Percentiles rank a stretch among this genome's conserved stretches.
Evolutionary conservation across 2,888 invertebrate genomes (phyloP).

Genomic region (Luperina testacea): DNA sequence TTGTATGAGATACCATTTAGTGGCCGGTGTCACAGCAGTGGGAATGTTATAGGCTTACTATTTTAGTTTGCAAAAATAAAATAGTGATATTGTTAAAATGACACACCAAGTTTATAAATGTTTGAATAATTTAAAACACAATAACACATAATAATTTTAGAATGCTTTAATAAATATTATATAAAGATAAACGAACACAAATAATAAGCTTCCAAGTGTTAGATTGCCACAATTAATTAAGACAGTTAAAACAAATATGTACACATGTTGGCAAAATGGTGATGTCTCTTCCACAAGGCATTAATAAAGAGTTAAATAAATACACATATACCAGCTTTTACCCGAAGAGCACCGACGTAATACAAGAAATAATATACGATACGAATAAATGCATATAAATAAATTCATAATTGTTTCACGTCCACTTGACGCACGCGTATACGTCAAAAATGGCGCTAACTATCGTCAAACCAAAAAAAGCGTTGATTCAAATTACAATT

Average conservation of each 20-base stretch:
- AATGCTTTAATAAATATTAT: no score
- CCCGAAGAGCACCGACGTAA: conserved; percentile 48
- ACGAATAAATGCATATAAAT: conserved; percentile 14
- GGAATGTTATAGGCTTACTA: not conserved
- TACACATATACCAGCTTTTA: conserved; percentile 42
- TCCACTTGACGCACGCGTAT: no score
- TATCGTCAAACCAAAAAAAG: no score
- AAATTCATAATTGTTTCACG: not conserved
- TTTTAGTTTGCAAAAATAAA: not conserved
- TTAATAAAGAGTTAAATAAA: conserved; percentile 1
- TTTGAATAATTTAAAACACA: not conserved
- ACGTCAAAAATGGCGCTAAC: no score
- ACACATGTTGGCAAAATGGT: not conserved
- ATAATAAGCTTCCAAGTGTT: conserved; percentile 7
- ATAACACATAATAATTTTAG: conserved; percentile 5
- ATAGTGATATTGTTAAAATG: not conserved
- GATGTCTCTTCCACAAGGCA: not conserved
- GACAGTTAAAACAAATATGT: not conserved
- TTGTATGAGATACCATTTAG: no score
- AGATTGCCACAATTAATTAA: not conserved
- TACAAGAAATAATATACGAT: conserved; percentile 1
- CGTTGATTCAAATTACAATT: no score
- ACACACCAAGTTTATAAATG: not conserved
- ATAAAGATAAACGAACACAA: conserved; percentile 7
- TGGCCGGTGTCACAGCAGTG: not conserved